These are phyloP conservation scores for Drosophila nannoptera DNA, from an alignment of 1,140 invertebrate species.

Conservation along the genomic window DNA sequence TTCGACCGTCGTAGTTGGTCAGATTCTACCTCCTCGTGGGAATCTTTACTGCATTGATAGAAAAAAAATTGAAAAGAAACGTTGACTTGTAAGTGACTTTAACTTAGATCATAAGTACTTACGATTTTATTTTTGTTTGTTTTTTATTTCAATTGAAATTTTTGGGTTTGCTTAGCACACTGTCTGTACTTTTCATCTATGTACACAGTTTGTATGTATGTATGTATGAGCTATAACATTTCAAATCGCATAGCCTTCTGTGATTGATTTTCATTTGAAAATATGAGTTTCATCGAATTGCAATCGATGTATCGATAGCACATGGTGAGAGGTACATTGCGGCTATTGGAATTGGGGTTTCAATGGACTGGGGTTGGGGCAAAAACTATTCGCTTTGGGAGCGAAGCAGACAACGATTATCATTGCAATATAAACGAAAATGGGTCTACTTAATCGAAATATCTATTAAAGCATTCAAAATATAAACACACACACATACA, in stretches of 20 bases:
- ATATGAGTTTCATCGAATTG: slow-evolving; percentile 27
- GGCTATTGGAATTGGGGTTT: not conserved
- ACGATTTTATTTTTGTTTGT: slow-evolving; percentile 30
- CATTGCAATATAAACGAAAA: slow-evolving; percentile 34
- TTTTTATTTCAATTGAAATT: slow-evolving; percentile 15
- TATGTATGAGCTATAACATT: too few relatives aligned
- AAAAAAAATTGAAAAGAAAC: slow-evolving; percentile 15
- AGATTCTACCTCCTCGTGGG: slow-evolving; percentile 24
- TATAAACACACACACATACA: slow-evolving; percentile 12
- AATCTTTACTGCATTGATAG: too few relatives aligned
- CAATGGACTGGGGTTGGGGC: not conserved
- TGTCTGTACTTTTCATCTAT: slow-evolving; percentile 69
- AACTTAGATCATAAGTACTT: slow-evolving; percentile 57
- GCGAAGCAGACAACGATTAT: slow-evolving; percentile 36
- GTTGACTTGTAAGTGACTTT: slow-evolving; percentile 58
- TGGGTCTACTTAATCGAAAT: slow-evolving; percentile 19
- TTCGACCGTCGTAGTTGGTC: slow-evolving; percentile 44
- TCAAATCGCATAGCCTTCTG: slow-evolving; percentile 14
- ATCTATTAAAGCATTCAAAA: slow-evolving; percentile 14
- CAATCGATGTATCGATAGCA: slow-evolving; percentile 14
- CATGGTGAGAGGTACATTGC: not conserved
- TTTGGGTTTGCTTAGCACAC: slow-evolving; percentile 27
- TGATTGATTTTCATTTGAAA: slow-evolving; percentile 34
- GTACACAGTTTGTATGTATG: too few relatives aligned
- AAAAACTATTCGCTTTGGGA: not conserved